A percentile compares a stretch with the other conserved stretches of the same genome.
phyloP scores from a whole-genome alignment of 2,797 vertebrate genomes.

The Rachycentron canadum region DNA sequence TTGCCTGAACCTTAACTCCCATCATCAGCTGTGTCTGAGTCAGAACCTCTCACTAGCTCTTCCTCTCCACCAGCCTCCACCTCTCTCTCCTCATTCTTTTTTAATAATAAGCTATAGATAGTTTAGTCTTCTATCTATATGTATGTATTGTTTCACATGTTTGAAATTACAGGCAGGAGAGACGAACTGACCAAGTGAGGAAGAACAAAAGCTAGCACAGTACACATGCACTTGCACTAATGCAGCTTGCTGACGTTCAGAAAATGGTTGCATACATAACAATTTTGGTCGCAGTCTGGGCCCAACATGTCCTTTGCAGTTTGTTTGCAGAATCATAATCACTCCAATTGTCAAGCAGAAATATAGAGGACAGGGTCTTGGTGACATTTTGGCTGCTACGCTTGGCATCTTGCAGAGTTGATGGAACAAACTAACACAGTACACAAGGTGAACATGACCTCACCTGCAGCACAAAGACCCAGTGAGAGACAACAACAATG shows the following conservation, averaged over 20 bases:
- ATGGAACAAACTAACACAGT: slow-evolving; percentile 22
- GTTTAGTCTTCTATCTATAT: too few species aligned
- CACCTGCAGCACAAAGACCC: slow-evolving; percentile 5
- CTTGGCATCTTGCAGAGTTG: slow-evolving; percentile 37
- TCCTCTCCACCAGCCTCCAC: too few species aligned
- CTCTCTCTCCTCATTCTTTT: background rate
- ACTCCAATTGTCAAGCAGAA: slow-evolving; percentile 44
- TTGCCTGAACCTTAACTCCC: too few species aligned
- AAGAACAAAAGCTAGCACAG: too few species aligned
- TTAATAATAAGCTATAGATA: background rate
- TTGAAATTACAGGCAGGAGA: background rate
- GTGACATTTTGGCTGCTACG: slow-evolving; percentile 35
- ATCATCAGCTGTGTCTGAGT: too few species aligned
- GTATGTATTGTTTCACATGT: background rate
- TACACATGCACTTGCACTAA: too few species aligned
- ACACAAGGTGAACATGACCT: slow-evolving; percentile 22
- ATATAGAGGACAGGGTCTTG: background rate
- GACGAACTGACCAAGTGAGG: too few species aligned
- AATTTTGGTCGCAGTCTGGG: too few species aligned
- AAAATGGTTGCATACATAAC: too few species aligned
- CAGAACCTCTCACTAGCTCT: too few species aligned
- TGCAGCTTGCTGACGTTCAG: too few species aligned
- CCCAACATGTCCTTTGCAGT: slow-evolving; percentile 36
- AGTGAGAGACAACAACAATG: slow-evolving; percentile 18
- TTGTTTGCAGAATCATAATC: slow-evolving; percentile 43